These are phyloP conservation scores for Notechis scutatus DNA, from an alignment of 2,113 vertebrate species.

Conservation along the genomic window DNA sequence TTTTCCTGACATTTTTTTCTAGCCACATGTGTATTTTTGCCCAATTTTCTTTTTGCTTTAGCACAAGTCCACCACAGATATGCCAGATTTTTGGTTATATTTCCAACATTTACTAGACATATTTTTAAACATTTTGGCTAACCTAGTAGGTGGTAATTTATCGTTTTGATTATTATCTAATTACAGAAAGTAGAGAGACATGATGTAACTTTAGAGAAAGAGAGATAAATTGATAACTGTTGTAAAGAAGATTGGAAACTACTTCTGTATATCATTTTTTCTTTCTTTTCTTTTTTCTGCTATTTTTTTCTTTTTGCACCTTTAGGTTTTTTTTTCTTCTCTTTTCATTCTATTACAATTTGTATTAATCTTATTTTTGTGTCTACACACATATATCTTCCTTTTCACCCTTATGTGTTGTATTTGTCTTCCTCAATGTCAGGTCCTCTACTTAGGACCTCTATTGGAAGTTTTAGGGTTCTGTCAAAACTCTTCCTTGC, in stretches of 20 bases:
- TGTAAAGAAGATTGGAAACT: not conserved
- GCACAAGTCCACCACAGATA: too few relatives aligned
- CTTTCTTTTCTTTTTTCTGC: not conserved
- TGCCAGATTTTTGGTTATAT: too few relatives aligned
- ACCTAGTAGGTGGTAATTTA: not conserved
- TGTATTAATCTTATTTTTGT: not conserved
- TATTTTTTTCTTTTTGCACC: not conserved
- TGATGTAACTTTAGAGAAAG: not conserved
- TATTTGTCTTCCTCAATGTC: too few relatives aligned
- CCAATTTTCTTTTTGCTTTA: too few relatives aligned
- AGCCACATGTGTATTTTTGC: too few relatives aligned
- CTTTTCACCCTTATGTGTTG: too few relatives aligned
- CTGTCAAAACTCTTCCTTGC: too few relatives aligned
- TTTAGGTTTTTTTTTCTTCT: not conserved
- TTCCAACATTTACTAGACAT: too few relatives aligned
- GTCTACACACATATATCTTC: not conserved
- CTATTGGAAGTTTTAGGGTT: too few relatives aligned
- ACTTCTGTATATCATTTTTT: not conserved
- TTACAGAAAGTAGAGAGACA: not conserved
- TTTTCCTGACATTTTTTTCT: too few relatives aligned
- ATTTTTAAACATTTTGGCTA: too few relatives aligned
- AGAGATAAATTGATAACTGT: not conserved
- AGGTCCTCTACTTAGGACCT: too few relatives aligned
- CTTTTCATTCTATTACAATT: not conserved
- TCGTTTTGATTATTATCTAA: not conserved